These are phyloP conservation scores for Hybos culiciformis DNA, from an alignment of 2,888 invertebrate species.

Conservation along the genomic window DNA sequence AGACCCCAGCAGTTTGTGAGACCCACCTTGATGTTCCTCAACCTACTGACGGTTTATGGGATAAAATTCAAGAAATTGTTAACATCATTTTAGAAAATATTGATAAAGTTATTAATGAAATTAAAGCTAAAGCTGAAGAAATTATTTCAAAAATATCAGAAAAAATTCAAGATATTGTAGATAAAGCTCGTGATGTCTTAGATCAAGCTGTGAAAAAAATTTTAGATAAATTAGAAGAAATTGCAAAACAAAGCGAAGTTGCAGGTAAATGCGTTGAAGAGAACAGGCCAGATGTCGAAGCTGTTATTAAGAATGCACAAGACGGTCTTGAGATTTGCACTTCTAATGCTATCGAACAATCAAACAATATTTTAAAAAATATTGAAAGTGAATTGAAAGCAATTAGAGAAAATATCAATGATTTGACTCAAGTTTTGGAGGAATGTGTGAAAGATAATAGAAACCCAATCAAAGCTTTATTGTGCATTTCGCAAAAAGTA, in stretches of 20 bases:
- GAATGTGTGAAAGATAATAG: neutral
- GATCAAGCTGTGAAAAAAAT: neutral
- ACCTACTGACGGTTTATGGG: neutral
- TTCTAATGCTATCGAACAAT: neutral
- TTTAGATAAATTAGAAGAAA: neutral
- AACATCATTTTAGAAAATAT: neutral
- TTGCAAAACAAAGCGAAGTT: neutral
- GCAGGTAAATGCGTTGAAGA: conserved; percentile 1
- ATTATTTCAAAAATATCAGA: neutral
- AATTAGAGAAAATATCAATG: neutral
- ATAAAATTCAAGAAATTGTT: neutral
- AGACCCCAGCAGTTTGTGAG: too few relatives aligned
- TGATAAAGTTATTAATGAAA: neutral
- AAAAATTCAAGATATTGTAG: neutral
- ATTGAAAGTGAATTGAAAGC: neutral
- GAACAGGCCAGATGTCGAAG: neutral
- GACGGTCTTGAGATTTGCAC: neutral
- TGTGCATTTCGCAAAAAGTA: neutral
- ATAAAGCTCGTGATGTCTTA: neutral
- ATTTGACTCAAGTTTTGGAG: neutral
- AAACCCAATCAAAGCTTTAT: neutral
- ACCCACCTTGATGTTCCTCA: too few relatives aligned
- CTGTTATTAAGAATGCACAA: neutral
- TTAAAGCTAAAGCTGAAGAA: neutral
- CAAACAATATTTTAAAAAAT: neutral